Evolutionary conservation across 2,113 vertebrate species (phyloP).

Genomic region (Cebus imitator): DNA sequence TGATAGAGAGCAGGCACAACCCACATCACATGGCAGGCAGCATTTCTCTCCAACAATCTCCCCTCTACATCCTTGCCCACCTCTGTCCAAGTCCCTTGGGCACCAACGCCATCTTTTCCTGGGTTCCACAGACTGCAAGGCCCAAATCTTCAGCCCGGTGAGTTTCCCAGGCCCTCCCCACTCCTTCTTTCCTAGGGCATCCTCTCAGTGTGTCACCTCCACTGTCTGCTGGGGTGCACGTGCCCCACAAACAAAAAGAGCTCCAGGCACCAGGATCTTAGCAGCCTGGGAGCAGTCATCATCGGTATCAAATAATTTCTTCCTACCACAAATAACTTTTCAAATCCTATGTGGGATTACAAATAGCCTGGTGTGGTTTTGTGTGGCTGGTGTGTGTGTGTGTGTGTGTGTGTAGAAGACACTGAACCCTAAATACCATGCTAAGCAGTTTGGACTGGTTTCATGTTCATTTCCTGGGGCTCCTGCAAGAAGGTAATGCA

Average conservation of each 20-base stretch:
- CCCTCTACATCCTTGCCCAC: neutral
- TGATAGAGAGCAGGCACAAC: neutral
- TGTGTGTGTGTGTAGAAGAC: neutral
- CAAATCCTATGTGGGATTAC: neutral
- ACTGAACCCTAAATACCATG: neutral
- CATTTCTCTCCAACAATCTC: neutral
- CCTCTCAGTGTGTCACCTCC: neutral
- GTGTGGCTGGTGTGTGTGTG: neutral
- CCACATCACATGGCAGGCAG: neutral
- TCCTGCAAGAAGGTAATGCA: neutral
- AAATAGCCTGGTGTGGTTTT: neutral
- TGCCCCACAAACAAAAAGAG: neutral
- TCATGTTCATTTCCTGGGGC: neutral
- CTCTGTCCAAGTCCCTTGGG: neutral
- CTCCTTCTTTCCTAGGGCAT: neutral
- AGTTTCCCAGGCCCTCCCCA: neutral
- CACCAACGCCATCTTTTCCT: neutral
- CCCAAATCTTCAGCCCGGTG: neutral
- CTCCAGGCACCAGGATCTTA: neutral
- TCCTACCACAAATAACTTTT: neutral
- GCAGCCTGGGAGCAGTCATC: neutral
- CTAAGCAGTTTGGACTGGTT: neutral
- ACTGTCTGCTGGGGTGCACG: neutral
- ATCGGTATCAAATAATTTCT: neutral
- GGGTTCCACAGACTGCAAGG: neutral